These are phyloP conservation scores for Lepidurus arcticus DNA, from an alignment of 1,140 invertebrate species.

Conservation along the genomic window DNA sequence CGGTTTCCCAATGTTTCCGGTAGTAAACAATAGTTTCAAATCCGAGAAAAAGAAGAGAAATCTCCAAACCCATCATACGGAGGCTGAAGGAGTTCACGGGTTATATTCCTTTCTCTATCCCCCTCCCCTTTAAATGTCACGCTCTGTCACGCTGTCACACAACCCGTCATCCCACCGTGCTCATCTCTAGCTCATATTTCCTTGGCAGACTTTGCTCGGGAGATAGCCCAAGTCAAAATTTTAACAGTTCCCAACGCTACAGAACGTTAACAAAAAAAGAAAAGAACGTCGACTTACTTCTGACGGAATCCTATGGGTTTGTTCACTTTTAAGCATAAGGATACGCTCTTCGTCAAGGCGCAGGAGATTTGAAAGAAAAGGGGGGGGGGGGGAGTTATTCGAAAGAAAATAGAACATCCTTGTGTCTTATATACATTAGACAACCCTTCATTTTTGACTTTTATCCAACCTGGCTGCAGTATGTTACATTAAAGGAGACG, in stretches of 20 bases:
- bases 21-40: not conserved
- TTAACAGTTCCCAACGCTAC: not conserved
- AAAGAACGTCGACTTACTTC: not conserved
- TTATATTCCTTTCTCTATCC: not conserved
- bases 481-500: constrained; percentile 9
- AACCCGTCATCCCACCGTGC: constrained; percentile 8
- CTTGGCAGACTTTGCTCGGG: not conserved
- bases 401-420: not conserved
- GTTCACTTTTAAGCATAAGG: not conserved
- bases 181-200: not conserved
- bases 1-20: not conserved
- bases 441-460: constrained; percentile 18
- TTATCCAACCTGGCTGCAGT: constrained; percentile 12
- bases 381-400: not conserved
- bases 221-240: constrained; percentile 12
- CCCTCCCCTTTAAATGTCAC: constrained; percentile 7
- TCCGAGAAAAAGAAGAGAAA: not conserved
- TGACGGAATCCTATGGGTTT: not conserved
- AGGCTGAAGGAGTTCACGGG: not conserved
- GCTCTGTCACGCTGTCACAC: not conserved
- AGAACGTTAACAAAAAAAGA: not conserved
- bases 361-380: not conserved
- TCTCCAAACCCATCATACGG: not conserved
- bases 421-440: not conserved
- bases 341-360: not conserved